A percentile compares a stretch with the other conserved stretches of the same genome.
Conservation (phyloP, 2,113 vertebrate species). For the Phocoena sinus region DNA sequence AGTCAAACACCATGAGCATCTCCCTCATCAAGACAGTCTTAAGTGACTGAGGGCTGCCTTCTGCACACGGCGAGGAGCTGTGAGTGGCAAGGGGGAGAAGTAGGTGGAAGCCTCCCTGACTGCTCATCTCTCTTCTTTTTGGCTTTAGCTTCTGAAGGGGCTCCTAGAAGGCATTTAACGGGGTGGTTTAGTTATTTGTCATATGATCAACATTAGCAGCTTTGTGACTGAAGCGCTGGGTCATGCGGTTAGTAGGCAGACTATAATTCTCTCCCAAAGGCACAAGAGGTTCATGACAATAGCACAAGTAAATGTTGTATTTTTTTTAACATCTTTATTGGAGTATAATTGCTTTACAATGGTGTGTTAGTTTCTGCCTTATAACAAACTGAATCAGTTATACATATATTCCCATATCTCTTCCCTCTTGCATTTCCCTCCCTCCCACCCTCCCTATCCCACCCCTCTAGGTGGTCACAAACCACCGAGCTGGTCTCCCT, state of each 20-base stretch:
- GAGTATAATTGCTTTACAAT: too few relatives aligned
- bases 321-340: too few relatives aligned
- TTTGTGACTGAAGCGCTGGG: slow-evolving; percentile 4
- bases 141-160: background rate
- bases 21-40: slow-evolving; percentile 62
- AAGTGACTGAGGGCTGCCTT: slow-evolving; percentile 64
- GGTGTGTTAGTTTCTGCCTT: too few relatives aligned
- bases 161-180: background rate
- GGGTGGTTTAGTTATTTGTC: background rate
- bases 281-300: slow-evolving; percentile 46
- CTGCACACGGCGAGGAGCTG: background rate
- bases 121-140: background rate
- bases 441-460: too few relatives aligned
- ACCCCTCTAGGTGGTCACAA: too few relatives aligned
- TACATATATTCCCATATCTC: too few relatives aligned
- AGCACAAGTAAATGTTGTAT: slow-evolving; percentile 11
- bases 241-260: slow-evolving; percentile 45
- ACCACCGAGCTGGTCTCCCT: too few relatives aligned
- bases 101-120: background rate
- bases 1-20: slow-evolving; percentile 81
- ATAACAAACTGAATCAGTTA: too few relatives aligned
- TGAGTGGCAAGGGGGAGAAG: background rate
- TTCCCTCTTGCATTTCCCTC: too few relatives aligned
- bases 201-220: slow-evolving; percentile 44
- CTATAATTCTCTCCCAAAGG: slow-evolving; percentile 51